Conservation (phyloP, 2,888 invertebrate genomes). For the Macroteleia sp. region DNA sequence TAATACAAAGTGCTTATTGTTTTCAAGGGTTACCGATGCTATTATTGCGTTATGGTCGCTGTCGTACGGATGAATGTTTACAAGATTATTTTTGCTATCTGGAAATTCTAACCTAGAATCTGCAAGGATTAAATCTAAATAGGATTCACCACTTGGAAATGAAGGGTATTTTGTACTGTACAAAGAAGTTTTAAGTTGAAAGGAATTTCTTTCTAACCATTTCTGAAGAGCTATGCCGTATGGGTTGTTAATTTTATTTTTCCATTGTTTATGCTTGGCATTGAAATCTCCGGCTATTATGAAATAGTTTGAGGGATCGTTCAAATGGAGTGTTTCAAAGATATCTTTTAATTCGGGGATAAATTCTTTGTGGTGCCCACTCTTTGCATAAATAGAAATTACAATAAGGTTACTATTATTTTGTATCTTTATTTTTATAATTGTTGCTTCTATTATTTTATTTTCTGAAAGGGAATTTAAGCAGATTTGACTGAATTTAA, state of each 20-base stretch:
- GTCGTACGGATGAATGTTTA: neutral
- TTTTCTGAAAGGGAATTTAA: slow-evolving; percentile 8
- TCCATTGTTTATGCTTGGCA: slow-evolving; percentile 52
- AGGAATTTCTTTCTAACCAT: slow-evolving; percentile 22
- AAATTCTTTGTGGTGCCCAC: slow-evolving; percentile 21
- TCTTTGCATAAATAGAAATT: slow-evolving; percentile 54
- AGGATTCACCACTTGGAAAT: slow-evolving; percentile 31
- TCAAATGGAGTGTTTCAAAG: slow-evolving; percentile 16
- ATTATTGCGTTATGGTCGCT: slow-evolving; percentile 8
- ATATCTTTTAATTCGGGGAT: slow-evolving; percentile 28
- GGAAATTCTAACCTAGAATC: slow-evolving; percentile 30
- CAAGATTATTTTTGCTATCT: neutral
- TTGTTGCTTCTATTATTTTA: slow-evolving; percentile 43
- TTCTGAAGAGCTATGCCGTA: slow-evolving; percentile 6
- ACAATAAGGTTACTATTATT: slow-evolving; percentile 40
- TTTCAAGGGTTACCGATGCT: neutral
- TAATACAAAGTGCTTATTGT: neutral
- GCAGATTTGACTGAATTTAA: slow-evolving; percentile 25
- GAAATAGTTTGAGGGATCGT: slow-evolving; percentile 32
- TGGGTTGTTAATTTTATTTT: slow-evolving; percentile 22
- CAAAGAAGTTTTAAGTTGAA: slow-evolving; percentile 14
- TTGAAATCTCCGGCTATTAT: slow-evolving; percentile 61
- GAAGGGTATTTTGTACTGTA: slow-evolving; percentile 31
- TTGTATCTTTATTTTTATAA: slow-evolving; percentile 38
- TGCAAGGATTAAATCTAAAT: slow-evolving; percentile 34